Evolutionary conservation across 2,888 invertebrate species (phyloP), one percentile per base, ranked within the genome.

Genomic region (Cremastobaeus sp.): DNA sequence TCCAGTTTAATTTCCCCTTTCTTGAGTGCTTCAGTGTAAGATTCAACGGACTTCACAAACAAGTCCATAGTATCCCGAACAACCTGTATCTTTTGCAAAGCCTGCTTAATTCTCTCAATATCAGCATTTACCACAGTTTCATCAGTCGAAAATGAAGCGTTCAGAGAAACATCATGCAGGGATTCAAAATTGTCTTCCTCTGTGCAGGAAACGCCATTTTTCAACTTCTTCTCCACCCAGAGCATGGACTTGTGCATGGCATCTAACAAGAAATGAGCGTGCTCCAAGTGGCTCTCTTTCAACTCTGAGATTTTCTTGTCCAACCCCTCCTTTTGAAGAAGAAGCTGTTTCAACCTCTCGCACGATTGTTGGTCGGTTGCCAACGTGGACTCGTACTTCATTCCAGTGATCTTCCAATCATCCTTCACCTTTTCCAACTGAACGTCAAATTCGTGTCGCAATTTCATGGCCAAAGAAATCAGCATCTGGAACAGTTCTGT

Each of bases 21-120:
- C 41, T 80, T 78, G 8, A 79, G 35, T 21, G 66, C 76, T 2
- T 48, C 54, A 11, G 79, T 78, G 25, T 81, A 83, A 0, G 66
- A 52, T 35, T 70, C 65, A 2, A 76, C 54, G 2, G 65, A 62
- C 8, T 71, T 50, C 3, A 66, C 35, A 41, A 85, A 83, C 11
- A 62, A 47, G 1, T 81, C 69, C 1, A 85, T 72, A 54, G 80
- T 78, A 3, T 71, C 57, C 3, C 72, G 47, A 3, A 79, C 43
- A 3, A 25, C 9, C 1, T 28, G 18, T 20, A 83, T 34, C 1
- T 79, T 74, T 34, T 80, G 73, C 32, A 64, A 59, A 8, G 11
- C 48, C 11, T 0, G n/a, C 32, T 69, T 75, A 20, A 62, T 57
- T 12, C 47, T 62, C 12, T 73, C 62, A 2, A 75, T 55, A 20